Conservation (phyloP, 2,797 vertebrate genomes). For the Lemur catta region DNA sequence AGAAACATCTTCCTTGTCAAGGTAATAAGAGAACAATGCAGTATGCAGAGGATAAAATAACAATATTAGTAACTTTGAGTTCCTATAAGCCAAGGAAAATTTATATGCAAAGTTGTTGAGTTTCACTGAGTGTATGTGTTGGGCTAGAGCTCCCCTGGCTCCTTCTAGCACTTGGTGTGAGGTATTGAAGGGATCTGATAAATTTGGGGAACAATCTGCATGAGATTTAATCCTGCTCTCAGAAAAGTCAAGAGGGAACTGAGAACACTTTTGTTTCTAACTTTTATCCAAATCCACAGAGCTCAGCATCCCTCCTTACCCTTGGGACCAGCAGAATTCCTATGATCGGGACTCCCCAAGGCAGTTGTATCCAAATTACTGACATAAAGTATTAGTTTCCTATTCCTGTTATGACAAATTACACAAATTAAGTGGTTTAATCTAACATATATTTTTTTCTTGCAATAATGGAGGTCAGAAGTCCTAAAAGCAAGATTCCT, state of each 20-base stretch:
- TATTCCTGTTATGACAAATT: neutral
- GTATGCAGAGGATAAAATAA: neutral
- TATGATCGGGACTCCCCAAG: neutral
- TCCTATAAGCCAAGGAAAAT: neutral
- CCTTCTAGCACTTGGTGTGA: neutral
- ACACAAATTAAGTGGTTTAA: neutral
- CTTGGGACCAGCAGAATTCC: neutral
- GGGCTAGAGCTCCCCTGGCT: neutral
- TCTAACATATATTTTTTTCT: neutral
- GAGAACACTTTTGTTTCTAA: neutral
- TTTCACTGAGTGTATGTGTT: neutral
- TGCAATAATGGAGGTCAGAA: neutral
- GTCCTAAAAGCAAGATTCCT: neutral
- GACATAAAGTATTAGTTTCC: neutral
- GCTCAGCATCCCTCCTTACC: neutral
- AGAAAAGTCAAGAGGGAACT: neutral
- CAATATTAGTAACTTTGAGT: neutral
- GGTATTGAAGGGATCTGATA: neutral
- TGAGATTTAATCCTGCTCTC: neutral
- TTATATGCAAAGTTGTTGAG: neutral
- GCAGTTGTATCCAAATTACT: neutral
- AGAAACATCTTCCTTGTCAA: conserved; percentile 25
- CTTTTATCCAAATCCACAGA: neutral
- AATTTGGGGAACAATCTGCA: neutral
- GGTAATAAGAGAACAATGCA: conserved; percentile 19